phyloP scores from a whole-genome alignment of 1,140 invertebrate genomes.

The Papilio dardanus region DNA sequence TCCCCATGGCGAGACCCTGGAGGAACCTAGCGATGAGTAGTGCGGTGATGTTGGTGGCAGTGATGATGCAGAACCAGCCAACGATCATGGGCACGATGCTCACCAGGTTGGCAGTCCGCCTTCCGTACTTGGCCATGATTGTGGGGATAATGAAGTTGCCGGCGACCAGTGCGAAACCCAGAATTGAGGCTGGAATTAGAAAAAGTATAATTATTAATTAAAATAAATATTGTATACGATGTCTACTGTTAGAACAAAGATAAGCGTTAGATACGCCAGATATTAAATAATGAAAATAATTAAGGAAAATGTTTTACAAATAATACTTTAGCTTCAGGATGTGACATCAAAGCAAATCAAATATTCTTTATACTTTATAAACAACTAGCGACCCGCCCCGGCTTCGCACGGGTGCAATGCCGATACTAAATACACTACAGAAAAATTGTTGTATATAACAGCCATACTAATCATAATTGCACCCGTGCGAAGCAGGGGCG shows the following conservation, averaged over 20 bases:
- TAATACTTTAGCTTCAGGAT: too few relatives aligned
- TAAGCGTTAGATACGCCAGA: neutral
- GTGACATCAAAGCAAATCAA: too few relatives aligned
- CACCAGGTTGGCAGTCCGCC: conserved; percentile 60
- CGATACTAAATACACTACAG: too few relatives aligned
- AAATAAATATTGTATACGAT: neutral
- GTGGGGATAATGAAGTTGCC: conserved; percentile 65
- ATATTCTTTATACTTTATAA: too few relatives aligned
- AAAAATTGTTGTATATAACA: too few relatives aligned
- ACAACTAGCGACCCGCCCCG: too few relatives aligned
- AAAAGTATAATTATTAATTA: conserved; percentile 22
- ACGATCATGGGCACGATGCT: conserved; percentile 58
- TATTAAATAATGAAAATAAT: neutral
- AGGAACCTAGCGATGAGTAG: conserved; percentile 54
- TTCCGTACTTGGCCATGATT: conserved; percentile 65
- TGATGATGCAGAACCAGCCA: conserved; percentile 63
- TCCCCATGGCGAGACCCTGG: conserved; percentile 58
- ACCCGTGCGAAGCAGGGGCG: too few relatives aligned
- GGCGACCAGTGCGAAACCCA: conserved; percentile 59
- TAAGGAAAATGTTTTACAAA: neutral
- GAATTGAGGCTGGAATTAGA: conserved; percentile 57
- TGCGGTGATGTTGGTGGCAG: conserved; percentile 48
- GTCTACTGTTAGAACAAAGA: neutral
- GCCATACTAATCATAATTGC: too few relatives aligned
- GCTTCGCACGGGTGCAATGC: too few relatives aligned